These are phyloP conservation scores for Mythimna albipuncta DNA, from an alignment of 2,888 invertebrate species.

Conservation along the genomic window DNA sequence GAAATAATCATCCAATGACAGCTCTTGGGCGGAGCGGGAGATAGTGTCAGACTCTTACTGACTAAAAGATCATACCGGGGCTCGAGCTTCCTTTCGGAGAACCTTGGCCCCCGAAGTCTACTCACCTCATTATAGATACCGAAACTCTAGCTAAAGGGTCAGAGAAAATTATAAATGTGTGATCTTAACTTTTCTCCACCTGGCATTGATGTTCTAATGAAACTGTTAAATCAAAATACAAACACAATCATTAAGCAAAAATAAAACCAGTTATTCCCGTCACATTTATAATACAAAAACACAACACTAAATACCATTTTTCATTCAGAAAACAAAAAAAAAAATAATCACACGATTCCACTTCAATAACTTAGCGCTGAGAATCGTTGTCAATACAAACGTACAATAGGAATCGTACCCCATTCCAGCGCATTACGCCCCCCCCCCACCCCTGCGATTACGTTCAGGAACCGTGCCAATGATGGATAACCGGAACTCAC, in stretches of 20 bases:
- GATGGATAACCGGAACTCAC: slow-evolving; percentile 84
- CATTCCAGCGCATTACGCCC: slow-evolving; percentile 63
- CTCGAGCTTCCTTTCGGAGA: too few relatives aligned
- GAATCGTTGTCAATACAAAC: slow-evolving; percentile 55
- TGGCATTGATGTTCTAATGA: too few relatives aligned
- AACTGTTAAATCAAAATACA: neutral
- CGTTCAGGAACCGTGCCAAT: slow-evolving; percentile 79
- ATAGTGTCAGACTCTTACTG: too few relatives aligned
- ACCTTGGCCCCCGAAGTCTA: too few relatives aligned
- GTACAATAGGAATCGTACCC: slow-evolving; percentile 60
- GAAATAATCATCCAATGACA: too few relatives aligned
- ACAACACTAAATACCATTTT: slow-evolving; percentile 2
- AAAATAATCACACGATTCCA: slow-evolving; percentile 45
- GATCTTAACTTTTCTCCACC: too few relatives aligned
- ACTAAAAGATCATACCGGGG: too few relatives aligned
- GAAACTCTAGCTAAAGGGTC: too few relatives aligned
- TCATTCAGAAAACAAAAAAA: slow-evolving; percentile 13
- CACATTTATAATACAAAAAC: neutral
- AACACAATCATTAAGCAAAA: neutral
- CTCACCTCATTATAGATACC: too few relatives aligned
- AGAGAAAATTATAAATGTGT: too few relatives aligned
- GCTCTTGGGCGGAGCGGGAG: too few relatives aligned
- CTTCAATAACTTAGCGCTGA: slow-evolving; percentile 59
- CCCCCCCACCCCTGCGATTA: slow-evolving; percentile 71
- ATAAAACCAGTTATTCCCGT: neutral